Base-by-base conservation (phyloP, 2,888 invertebrate species). In the Noctua fimbriata region DNA sequence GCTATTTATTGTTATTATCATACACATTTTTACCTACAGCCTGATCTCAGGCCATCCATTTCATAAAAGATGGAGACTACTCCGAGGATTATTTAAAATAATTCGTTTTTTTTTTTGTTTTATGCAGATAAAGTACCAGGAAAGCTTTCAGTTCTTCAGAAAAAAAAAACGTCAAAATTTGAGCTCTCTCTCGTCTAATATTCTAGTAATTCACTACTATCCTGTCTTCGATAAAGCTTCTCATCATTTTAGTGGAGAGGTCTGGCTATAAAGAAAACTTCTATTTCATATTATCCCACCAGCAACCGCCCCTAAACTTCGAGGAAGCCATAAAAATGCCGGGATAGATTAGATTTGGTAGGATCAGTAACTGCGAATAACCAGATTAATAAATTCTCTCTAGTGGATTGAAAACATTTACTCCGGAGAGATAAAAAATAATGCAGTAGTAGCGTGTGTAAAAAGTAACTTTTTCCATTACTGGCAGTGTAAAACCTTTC, bases 1-100 rank as follows among this genome's bases (percentile, higher is more conserved):
- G 66, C 44, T 86, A 72, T 84, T 78, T 79, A 87, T 79, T 84
- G 55, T 78, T 81, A 77, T 76, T 66, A 73, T 63, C 14, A 66
- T 67, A 77, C 24, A 36, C 21, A 32, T 76, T 71, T 67, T n/a
- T 14, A 66, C 36, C 24, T 18, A n/a, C 49, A n/a, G 18, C 28
- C 49, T 3, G 60, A 63, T 75, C 12, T 69, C 63, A 82, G 32
- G 5, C 9, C 9, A 41, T 41, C 41, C 41, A 41, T 41, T 41
- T 41, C 4, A 41, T 36, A 36, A 79, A 72, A 65, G n/a, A 24
- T 9, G 24, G 14, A 14, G 28, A 7, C 18, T 16, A 60, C 60
- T 28, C 7, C 18, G 10, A 18, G 9, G 28, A 32, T 6, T 32
- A 63, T 28, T 60, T 14, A 58, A n/a, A 58, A n/a, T 14, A n/a